Evolutionary conservation across 1,140 invertebrate genomes (phyloP), one percentile per base, ranked within the genome.

Genomic region (Drosophila leontia): DNA sequence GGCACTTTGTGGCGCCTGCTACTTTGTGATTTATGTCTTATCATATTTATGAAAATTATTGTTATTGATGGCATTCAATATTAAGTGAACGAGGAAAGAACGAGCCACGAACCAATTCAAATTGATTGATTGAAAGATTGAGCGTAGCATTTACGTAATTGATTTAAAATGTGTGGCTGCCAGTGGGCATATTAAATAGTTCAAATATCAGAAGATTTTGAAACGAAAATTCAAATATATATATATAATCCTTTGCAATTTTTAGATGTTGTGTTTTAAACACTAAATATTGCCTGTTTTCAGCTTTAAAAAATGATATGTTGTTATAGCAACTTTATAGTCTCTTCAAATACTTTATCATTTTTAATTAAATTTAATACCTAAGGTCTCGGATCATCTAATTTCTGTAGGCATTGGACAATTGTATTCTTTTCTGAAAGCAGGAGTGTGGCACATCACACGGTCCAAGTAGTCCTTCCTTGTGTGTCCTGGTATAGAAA

Each of bases 31-130:
- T 88, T 88, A 88, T 90, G 85, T 84, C 78, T 88, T 88, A 88
- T 88, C 84, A 84, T 90, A 88, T 90, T 88, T 88, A 88, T 90
- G 80, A 90, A 84, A 80, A 88, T 88, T 88, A 88, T 88, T 88
- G 81, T 90, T 88, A 90, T 88, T 88, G 84, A 88, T 88, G 80
- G 85, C 80, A 90, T 88, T 88, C 85, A 85, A 84, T 88, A 88
- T 90, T 59, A 80, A 83, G 77, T 44, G 63, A 56, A 48, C 44
- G 48, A 50, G 13, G 47, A 67, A 37, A 51, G 57, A 76, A 65
- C 35, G 23, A 64, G 47, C 29, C 45, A 72, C 15, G 50, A 69
- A 32, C 51, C 51, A 58, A 78, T 37, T 50, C 57, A 62, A 42
- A 70, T 69, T 87, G 77, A 87, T 87, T 87, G 84, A 87, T 86